Conservation (phyloP, 2,113 vertebrate species). For the Callithrix jacchus region DNA sequence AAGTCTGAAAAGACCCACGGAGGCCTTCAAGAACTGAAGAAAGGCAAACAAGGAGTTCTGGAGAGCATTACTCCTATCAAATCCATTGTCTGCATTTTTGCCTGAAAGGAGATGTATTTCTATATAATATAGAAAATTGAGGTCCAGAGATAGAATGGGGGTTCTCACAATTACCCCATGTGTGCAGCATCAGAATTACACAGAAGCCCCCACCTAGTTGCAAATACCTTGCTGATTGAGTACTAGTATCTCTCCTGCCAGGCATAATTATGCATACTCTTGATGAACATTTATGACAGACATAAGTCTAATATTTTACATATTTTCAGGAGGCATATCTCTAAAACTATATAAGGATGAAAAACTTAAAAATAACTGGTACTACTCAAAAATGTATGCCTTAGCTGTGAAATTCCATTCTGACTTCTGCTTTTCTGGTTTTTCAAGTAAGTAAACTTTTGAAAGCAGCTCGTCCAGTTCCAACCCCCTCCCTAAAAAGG, state of each 20-base stretch:
- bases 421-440: constrained; percentile 2
- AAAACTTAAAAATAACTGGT: neutral
- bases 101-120: neutral
- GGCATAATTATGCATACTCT: neutral
- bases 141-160: neutral
- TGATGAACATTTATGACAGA: neutral
- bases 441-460: constrained; percentile 49
- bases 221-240: neutral
- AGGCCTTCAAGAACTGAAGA: neutral
- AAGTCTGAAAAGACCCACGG: neutral
- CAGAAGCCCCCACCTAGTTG: neutral
- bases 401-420: constrained; percentile 45
- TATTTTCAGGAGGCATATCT: neutral
- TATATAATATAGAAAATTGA: neutral
- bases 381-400: neutral
- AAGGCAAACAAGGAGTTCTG: neutral
- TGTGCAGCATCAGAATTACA: neutral
- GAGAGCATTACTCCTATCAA: neutral
- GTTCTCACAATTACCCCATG: neutral
- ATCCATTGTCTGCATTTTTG: neutral
- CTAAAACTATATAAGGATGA: neutral
- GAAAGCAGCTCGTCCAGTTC: constrained; percentile 60
- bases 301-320: neutral
- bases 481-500: constrained; percentile 57
- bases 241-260: neutral